A percentile compares a stretch with the other conserved stretches of the same genome.
Conservation (phyloP, 2,113 vertebrate species). For the Amblyornis subalaris region DNA sequence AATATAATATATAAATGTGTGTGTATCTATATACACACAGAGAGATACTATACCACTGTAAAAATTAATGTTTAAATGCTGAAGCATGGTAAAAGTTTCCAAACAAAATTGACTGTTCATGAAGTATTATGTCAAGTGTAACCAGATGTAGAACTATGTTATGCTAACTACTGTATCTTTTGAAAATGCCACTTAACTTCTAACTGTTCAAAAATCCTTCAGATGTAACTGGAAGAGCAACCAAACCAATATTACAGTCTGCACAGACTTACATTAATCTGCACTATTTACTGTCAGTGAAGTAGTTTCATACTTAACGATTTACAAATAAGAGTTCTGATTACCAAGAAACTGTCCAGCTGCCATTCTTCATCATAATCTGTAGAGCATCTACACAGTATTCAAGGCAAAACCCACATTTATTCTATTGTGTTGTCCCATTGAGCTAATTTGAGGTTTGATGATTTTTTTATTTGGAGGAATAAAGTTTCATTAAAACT, state of each 20-base stretch:
- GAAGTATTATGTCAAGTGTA: background rate
- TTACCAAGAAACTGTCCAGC: background rate
- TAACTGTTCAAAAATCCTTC: background rate
- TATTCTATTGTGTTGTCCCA: background rate
- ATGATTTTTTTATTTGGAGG: background rate
- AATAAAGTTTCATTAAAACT: background rate
- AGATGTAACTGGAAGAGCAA: background rate
- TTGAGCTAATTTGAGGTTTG: background rate
- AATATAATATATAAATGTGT: background rate
- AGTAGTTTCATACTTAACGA: background rate
- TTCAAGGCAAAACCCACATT: background rate
- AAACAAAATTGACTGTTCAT: background rate
- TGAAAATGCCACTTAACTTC: background rate
- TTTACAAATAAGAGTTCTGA: background rate
- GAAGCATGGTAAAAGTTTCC: background rate
- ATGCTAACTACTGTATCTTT: background rate
- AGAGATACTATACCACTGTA: background rate
- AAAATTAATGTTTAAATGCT: background rate
- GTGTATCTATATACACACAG: background rate
- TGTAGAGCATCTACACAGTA: background rate
- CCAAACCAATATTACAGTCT: background rate
- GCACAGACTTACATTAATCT: background rate
- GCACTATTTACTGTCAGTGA: background rate
- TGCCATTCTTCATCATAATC: background rate
- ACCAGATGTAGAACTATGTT: background rate